Evolutionary conservation across 2,888 invertebrate species (phyloP).

Genomic region (Pollenia amentaria): DNA sequence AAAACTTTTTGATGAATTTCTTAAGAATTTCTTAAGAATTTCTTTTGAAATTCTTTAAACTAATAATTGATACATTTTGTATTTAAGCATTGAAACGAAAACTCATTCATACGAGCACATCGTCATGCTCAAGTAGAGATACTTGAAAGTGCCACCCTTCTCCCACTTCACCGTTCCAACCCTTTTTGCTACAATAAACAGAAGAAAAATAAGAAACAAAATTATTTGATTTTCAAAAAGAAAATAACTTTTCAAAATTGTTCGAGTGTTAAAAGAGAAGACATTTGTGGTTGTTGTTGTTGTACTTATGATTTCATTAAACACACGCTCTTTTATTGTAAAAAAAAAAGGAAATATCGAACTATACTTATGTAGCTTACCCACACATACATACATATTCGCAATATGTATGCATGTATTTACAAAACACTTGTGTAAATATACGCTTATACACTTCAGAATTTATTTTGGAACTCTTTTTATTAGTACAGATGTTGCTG

Average conservation of each 20-base stretch:
- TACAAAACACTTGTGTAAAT: not conserved
- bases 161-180: too few relatives aligned
- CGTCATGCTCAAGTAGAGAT: slow-evolving; percentile 30
- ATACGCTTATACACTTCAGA: not conserved
- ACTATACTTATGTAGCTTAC: too few relatives aligned
- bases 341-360: slow-evolving; percentile 1
- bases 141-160: slow-evolving; percentile 5
- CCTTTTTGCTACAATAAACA: not conserved
- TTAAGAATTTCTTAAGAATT: slow-evolving; percentile 24
- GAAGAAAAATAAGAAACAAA: slow-evolving; percentile 15
- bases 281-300: slow-evolving; percentile 26
- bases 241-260: slow-evolving; percentile 18
- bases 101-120: slow-evolving; percentile 21
- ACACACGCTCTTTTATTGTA: not conserved
- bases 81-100: slow-evolving; percentile 31
- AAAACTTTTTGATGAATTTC: slow-evolving; percentile 5
- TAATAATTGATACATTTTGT: slow-evolving; percentile 37
- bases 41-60: slow-evolving; percentile 12
- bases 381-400: not conserved
- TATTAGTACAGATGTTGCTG: not conserved
- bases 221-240: slow-evolving; percentile 39
- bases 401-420: not conserved
- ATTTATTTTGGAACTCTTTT: not conserved
- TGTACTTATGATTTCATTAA: slow-evolving; percentile 24
- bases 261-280: slow-evolving; percentile 44